phyloP scores from a whole-genome alignment of 2,888 invertebrate genomes.

The Drosophila affinis region DNA sequence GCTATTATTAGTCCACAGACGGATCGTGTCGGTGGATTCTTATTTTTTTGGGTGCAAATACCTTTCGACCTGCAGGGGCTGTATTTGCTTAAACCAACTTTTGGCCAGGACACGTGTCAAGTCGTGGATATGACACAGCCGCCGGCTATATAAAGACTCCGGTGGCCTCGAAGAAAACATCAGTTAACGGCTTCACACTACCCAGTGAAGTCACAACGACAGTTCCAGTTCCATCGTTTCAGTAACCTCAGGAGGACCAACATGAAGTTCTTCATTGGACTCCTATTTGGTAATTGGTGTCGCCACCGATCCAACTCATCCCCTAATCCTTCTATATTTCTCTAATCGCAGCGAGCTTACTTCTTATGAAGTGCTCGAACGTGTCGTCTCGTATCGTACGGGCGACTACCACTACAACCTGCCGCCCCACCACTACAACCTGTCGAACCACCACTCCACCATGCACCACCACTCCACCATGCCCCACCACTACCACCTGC shows the following conservation, averaged over 20 bases:
- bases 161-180: neutral
- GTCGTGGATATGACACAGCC: too few relatives aligned
- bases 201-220: neutral
- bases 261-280: slow-evolving; percentile 13
- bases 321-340: neutral
- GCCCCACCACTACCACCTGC: too few relatives aligned
- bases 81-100: neutral
- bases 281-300: slow-evolving; percentile 19
- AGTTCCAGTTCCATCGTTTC: neutral
- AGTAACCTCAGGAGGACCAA: neutral
- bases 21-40: neutral
- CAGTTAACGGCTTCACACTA: slow-evolving; percentile 15
- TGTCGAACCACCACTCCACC: too few relatives aligned
- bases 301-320: neutral
- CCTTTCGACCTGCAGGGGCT: neutral
- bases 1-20: neutral
- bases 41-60: neutral
- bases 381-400: neutral
- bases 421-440: too few relatives aligned
- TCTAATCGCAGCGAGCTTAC: neutral
- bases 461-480: too few relatives aligned
- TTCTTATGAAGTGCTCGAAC: neutral
- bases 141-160: neutral
- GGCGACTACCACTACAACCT: too few relatives aligned
- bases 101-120: neutral